Conservation (phyloP, 2,113 vertebrate genomes). For the Phyllostomus discolor region DNA sequence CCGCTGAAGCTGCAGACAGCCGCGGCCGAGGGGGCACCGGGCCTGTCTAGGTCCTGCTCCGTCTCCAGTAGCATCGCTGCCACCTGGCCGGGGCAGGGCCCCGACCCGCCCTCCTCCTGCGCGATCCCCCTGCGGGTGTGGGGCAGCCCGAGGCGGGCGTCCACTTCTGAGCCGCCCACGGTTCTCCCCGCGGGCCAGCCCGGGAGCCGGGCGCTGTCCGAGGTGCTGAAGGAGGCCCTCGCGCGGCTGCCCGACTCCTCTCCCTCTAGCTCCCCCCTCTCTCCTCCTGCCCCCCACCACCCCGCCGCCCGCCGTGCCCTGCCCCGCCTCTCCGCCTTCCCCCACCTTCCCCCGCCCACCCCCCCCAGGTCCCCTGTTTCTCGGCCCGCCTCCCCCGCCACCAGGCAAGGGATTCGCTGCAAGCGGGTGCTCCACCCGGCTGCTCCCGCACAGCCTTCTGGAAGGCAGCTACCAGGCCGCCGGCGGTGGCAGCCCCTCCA, state of each 20-base stretch:
- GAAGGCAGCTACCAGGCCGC: background rate
- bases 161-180: background rate
- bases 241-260: background rate
- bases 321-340: background rate
- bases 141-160: background rate
- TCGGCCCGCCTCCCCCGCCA: background rate
- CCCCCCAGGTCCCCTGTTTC: too few species aligned
- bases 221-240: slow-evolving; percentile 77
- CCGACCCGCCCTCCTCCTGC: background rate
- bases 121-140: accelerated
- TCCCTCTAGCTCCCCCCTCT: background rate
- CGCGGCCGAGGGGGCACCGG: slow-evolving; percentile 57
- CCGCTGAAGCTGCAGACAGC: slow-evolving; percentile 70
- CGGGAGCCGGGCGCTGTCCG: slow-evolving; percentile 75
- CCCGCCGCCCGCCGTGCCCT: background rate
- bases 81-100: background rate
- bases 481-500: accelerated
- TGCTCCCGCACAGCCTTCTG: too few species aligned
- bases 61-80: slow-evolving; percentile 77
- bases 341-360: background rate
- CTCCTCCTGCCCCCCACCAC: background rate
- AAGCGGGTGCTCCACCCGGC: background rate
- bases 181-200: accelerated
- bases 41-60: slow-evolving; percentile 57
- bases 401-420: background rate